Evolutionary conservation across 2,888 invertebrate species (phyloP), one percentile per base, ranked within the genome.

Genomic region (Cephalotes varians): DNA sequence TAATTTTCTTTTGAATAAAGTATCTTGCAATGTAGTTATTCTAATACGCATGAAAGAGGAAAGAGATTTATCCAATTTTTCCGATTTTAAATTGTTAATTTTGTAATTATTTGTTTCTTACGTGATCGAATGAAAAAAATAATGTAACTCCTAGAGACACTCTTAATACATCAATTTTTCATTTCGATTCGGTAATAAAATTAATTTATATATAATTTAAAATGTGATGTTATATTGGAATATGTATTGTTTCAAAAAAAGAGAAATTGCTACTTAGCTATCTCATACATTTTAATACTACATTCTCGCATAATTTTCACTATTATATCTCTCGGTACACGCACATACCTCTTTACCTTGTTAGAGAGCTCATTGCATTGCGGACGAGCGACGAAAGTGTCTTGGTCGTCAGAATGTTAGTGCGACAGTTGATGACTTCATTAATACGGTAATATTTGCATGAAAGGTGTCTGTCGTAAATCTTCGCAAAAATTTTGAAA

Each of bases 361-460:
- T 77, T 69, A 18, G 44, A 31, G 34, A 18, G 25, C 44, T 44
- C 31, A 71, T 77, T 56, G 44, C 44, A 56, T 56, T 49, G 54
- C 31, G 54, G 6, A 54, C 65, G 28, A 28, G 44, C 56, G 44
- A 44, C 21, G 44, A 71, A 71, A 51, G 25, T 47, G 51, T 69
- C 62, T 74, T 58, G 73, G 60, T 72, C 40, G 81, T 76, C 81
- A 51, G 69, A 74, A 81, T 74, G 74, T 62, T 10, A 44, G 54
- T 44, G 40, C 34, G 69, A 54, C 51, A 56, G 79, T 82, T 76
- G 82, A 84, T 82, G 72, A 58, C 65, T 76, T 81, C 65, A 84
- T 82, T 84, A 84, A 84, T 84, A 82, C 28, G 37, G 64, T 60
- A 84, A 76, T 82, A 76, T 82, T 76, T 84, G 84, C 71, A 37